Evolutionary conservation across 2,888 invertebrate genomes (phyloP).

Genomic region (Agriopis leucophaearia): DNA sequence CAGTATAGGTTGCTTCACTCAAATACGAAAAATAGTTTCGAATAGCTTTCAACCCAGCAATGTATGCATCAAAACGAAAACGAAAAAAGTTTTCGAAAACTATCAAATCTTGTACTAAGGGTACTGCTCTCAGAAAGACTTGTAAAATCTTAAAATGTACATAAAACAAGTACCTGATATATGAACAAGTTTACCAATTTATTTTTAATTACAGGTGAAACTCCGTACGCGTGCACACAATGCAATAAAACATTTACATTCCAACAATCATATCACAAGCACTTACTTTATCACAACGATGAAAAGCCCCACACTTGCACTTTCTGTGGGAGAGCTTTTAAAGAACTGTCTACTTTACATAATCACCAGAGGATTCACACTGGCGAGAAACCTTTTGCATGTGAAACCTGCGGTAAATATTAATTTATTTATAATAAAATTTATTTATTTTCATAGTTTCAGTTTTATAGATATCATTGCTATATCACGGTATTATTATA

Average conservation of each 20-base stretch:
- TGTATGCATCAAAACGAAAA: too few species aligned
- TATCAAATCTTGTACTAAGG: too few species aligned
- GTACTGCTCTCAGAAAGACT: background rate
- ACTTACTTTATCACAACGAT: constrained; percentile 94
- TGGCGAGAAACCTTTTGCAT: constrained; percentile 94
- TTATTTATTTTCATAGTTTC: too few species aligned
- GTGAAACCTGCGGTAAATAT: constrained; percentile 93
- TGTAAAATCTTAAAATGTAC: background rate
- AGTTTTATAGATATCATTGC: too few species aligned
- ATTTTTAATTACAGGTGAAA: constrained; percentile 89
- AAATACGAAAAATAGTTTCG: too few species aligned
- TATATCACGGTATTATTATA: too few species aligned
- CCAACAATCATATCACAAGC: constrained; percentile 96
- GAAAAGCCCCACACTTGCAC: constrained; percentile 93
- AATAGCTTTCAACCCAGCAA: too few species aligned
- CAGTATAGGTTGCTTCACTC: too few species aligned
- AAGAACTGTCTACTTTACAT: constrained; percentile 94
- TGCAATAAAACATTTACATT: constrained; percentile 95
- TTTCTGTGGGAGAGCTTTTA: constrained; percentile 93
- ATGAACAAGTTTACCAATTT: constrained; percentile 3
- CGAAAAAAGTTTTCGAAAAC: too few species aligned
- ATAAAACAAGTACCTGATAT: background rate
- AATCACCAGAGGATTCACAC: constrained; percentile 95
- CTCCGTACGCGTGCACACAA: constrained; percentile 93
- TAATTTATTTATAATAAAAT: background rate